These are phyloP conservation scores for Phalacrocorax carbo DNA, from an alignment of 2,113 vertebrate species.

Conservation along the genomic window DNA sequence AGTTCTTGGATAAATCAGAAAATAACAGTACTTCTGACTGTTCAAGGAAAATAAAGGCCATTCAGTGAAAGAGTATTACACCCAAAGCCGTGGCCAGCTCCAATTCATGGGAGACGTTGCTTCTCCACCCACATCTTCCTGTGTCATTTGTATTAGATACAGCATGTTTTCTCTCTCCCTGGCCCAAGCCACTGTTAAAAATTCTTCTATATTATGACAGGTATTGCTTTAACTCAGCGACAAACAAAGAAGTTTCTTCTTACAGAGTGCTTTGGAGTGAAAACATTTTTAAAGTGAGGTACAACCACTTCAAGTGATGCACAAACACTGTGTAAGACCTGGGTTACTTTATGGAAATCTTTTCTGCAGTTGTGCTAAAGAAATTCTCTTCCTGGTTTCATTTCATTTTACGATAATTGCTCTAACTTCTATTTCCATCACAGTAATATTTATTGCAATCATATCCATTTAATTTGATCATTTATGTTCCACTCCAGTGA, in stretches of 20 bases:
- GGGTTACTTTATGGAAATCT: not conserved
- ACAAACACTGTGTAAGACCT: not conserved
- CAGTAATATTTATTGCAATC: constrained; percentile 2
- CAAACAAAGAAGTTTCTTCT: not conserved
- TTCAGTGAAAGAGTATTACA: not conserved
- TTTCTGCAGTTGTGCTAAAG: not conserved
- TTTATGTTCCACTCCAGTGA: not conserved
- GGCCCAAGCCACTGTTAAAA: not conserved
- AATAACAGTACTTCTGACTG: not conserved
- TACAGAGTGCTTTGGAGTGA: not conserved
- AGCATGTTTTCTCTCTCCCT: not conserved
- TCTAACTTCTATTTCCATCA: not conserved
- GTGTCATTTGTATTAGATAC: not conserved
- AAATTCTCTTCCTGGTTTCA: not conserved
- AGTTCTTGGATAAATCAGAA: not conserved
- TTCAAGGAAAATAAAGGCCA: not conserved
- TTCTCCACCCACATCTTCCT: not conserved
- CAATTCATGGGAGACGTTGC: not conserved
- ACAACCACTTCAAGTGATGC: not conserved
- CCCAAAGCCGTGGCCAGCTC: not conserved
- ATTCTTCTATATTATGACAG: not conserved
- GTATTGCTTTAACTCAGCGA: not conserved
- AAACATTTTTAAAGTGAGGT: not conserved
- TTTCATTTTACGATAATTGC: not conserved
- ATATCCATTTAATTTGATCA: constrained; percentile 6